Evolutionary conservation across 1,140 invertebrate species (phyloP).

Genomic region (Cyclina sinensis): DNA sequence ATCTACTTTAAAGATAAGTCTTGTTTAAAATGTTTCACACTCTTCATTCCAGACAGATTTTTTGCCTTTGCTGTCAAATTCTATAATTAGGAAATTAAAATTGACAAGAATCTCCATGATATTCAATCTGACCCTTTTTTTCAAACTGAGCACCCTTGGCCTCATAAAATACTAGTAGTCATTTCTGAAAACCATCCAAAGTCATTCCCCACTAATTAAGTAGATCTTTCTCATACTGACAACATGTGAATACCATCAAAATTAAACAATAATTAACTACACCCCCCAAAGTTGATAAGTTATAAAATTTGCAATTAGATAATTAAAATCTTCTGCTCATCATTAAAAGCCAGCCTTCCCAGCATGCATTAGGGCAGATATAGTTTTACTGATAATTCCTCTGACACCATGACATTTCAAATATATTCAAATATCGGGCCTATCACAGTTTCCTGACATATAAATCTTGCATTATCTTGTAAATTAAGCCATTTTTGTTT

Average conservation of each 20-base stretch:
- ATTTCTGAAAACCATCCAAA: not conserved
- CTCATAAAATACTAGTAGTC: slow-evolving; percentile 12
- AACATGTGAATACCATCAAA: not conserved
- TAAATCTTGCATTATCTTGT: slow-evolving; percentile 64
- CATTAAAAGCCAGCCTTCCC: not conserved
- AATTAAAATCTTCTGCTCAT: slow-evolving; percentile 32
- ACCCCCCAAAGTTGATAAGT: slow-evolving; percentile 22
- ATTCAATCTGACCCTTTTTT: not conserved
- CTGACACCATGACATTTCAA: slow-evolving; percentile 67
- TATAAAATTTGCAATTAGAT: slow-evolving; percentile 47
- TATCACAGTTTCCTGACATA: slow-evolving; percentile 53
- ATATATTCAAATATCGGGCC: slow-evolving; percentile 58
- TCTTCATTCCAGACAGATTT: no score
- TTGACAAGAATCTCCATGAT: not conserved
- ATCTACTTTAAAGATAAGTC: no score
- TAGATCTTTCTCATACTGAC: not conserved
- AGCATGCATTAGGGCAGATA: slow-evolving; percentile 33
- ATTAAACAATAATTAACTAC: slow-evolving; percentile 18
- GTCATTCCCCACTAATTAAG: slow-evolving; percentile 15
- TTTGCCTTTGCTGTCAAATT: no score
- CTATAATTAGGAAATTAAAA: not conserved
- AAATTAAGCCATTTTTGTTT: slow-evolving; percentile 69
- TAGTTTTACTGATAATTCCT: slow-evolving; percentile 48
- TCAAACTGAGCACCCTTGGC: not conserved
- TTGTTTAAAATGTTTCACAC: no score